Evolutionary conservation across 2,797 vertebrate genomes (phyloP), one percentile per base, ranked within the genome.

Genomic region (Spinibarbus caldwelli): DNA sequence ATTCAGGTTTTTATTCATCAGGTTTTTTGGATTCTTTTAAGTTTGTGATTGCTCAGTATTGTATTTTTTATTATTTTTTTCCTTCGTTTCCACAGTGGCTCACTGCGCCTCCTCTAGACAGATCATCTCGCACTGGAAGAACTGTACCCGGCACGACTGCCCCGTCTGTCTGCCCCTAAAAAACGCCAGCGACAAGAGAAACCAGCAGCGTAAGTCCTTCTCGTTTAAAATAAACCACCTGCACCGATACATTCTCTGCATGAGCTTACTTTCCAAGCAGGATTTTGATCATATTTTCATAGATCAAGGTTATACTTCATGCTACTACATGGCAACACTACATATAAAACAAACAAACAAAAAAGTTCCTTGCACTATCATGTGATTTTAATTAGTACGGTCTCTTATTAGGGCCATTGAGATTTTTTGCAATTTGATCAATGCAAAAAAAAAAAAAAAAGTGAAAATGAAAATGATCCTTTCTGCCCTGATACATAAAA

Each of bases 41-140:
- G n/a, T 31, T 9, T 52, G 47, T 14, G 57, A 21, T 64, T 78
- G 57, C 10, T 31, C 11, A 15, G 8, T 31, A 3, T 19, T 21
- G 10, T 31, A 17, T 62, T 10, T 64, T 36, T 15, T 5, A 3
- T 34, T 34, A 19, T 52, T 19, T 43, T 67, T 11, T 43, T 4
- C 29, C 8, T 54, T 11, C 36, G 11, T 45, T 59, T 45, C 31
- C 81, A 10, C 85, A 93, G 91, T 92, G 95, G 97, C 98, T 92
- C 98, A 99, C 91, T 99, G 98, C 94, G 98, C 98, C 87, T 99
- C 98, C 84, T 99, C 98, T 26, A 97, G 98, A 95, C 98, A 99
- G 95, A 99, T 99, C 93, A 99, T 99, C 93, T 99, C 98, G 89
- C 98, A 99, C 95, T 99, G 98, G 98, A 99, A 99, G 95, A 99